These are phyloP conservation scores for Drosophila punjabiensis DNA, from an alignment of 1,140 invertebrate genomes.

Conservation along the genomic window DNA sequence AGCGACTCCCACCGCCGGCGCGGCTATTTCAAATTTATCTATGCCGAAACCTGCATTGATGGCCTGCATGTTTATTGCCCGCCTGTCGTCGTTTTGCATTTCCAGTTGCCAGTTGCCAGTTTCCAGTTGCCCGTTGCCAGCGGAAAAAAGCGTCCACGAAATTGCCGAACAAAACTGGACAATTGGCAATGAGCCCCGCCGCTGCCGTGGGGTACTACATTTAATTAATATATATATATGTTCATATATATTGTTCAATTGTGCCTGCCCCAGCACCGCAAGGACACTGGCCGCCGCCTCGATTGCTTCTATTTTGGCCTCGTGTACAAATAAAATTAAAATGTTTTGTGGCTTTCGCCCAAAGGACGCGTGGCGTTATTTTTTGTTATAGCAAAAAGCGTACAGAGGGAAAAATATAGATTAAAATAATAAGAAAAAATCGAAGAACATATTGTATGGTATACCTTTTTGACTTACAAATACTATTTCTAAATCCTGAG, in stretches of 20 bases:
- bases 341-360: conserved; percentile 78
- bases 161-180: conserved; percentile 40
- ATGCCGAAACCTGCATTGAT: conserved; percentile 73
- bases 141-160: conserved; percentile 20
- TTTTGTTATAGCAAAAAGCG: conserved; percentile 46
- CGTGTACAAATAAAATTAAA: conserved; percentile 69
- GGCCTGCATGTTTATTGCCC: conserved; percentile 70
- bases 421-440: not conserved
- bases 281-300: conserved; percentile 37
- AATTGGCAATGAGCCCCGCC: conserved; percentile 43
- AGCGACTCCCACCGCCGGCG: conserved; percentile 26
- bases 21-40: conserved; percentile 72
- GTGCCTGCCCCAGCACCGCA: conserved; percentile 41
- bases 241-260: conserved; percentile 42
- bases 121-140: conserved; percentile 1
- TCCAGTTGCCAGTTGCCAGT: conserved; percentile 10
- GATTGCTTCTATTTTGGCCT: conserved; percentile 30
- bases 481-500: not conserved
- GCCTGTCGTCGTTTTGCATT: conserved; percentile 61
- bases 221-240: conserved; percentile 68
- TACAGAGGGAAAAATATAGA: conserved; percentile 27
- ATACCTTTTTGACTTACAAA: not conserved
- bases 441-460: not conserved
- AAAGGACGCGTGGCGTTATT: conserved; percentile 68
- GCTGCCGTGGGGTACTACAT: conserved; percentile 53